Evolutionary conservation across 2,113 vertebrate genomes (phyloP).

Genomic region (Antennarius striatus): DNA sequence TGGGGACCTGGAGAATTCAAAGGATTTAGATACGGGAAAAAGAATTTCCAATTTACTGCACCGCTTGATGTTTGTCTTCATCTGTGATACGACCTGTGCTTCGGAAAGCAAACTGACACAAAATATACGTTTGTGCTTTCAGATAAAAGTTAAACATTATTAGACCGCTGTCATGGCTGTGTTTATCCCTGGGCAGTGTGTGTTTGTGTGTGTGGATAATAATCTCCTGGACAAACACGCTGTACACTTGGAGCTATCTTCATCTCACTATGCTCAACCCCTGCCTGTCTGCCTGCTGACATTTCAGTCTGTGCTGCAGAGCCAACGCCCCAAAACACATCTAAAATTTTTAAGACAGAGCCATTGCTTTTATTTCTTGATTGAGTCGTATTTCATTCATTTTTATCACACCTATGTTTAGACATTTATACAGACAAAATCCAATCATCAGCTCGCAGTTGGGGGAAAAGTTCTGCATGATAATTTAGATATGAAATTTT

Average conservation of each 20-base stretch:
- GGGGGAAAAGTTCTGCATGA: slow-evolving; percentile 45
- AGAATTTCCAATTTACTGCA: slow-evolving; percentile 81
- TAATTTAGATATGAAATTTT: slow-evolving; percentile 27
- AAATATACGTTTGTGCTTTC: slow-evolving; percentile 71
- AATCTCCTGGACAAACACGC: slow-evolving; percentile 80
- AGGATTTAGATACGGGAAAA: slow-evolving; percentile 77
- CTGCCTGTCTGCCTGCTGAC: slow-evolving; percentile 37
- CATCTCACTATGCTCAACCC: slow-evolving; percentile 58
- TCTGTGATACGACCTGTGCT: slow-evolving; percentile 66
- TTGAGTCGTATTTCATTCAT: slow-evolving; percentile 70
- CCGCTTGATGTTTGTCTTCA: slow-evolving; percentile 81
- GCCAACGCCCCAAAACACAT: slow-evolving; percentile 39
- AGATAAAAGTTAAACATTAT: slow-evolving; percentile 82
- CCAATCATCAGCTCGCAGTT: slow-evolving; percentile 59
- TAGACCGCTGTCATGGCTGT: slow-evolving; percentile 69
- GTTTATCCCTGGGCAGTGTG: slow-evolving; percentile 70
- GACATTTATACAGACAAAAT: slow-evolving; percentile 73
- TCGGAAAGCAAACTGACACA: slow-evolving; percentile 73
- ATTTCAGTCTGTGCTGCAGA: slow-evolving; percentile 40
- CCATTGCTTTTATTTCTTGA: slow-evolving; percentile 63
- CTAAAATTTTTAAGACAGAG: slow-evolving; percentile 53
- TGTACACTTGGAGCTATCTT: slow-evolving; percentile 62
- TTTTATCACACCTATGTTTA: slow-evolving; percentile 60
- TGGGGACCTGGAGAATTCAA: slow-evolving; percentile 83
- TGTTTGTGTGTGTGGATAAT: slow-evolving; percentile 64